phyloP scores from a whole-genome alignment of 1,140 invertebrate species.

The Cherax destructor region DNA sequence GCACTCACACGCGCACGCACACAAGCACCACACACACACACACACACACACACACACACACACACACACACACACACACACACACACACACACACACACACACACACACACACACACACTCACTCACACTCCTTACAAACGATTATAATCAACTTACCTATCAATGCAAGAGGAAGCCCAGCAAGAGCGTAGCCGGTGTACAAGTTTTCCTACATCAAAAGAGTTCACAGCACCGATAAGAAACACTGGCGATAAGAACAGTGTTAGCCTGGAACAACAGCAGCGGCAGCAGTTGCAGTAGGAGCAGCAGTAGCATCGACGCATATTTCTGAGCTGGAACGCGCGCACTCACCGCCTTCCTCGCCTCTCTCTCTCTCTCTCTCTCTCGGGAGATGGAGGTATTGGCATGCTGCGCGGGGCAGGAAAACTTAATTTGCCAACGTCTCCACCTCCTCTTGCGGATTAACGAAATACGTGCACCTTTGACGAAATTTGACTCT shows the following conservation, averaged over 20 bases:
- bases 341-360: slow-evolving; percentile 57
- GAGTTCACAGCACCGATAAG: slow-evolving; percentile 61
- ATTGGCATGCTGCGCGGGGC: slow-evolving; percentile 67
- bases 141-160: slow-evolving; percentile 53
- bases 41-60: slow-evolving; percentile 10
- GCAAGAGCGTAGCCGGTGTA: background rate
- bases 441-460: slow-evolving; percentile 65
- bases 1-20: background rate
- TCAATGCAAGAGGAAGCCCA: slow-evolving; percentile 37
- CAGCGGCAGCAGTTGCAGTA: slow-evolving; percentile 53
- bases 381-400: slow-evolving; percentile 62
- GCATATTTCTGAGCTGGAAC: slow-evolving; percentile 68
- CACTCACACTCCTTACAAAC: slow-evolving; percentile 9
- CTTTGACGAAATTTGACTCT: slow-evolving; percentile 68
- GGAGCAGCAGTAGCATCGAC: slow-evolving; percentile 65
- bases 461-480: slow-evolving; percentile 70
- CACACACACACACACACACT: slow-evolving; percentile 42
- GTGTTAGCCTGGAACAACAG: slow-evolving; percentile 55
- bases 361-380: slow-evolving; percentile 20
- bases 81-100: slow-evolving; percentile 10
- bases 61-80: slow-evolving; percentile 17
- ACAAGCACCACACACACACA: slow-evolving; percentile 16
- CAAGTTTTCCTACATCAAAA: slow-evolving; percentile 34
- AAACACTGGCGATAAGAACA: slow-evolving; percentile 61
- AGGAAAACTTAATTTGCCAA: slow-evolving; percentile 69